Conservation (phyloP, 2,888 invertebrate genomes). For the Pseudanteris insignis region DNA sequence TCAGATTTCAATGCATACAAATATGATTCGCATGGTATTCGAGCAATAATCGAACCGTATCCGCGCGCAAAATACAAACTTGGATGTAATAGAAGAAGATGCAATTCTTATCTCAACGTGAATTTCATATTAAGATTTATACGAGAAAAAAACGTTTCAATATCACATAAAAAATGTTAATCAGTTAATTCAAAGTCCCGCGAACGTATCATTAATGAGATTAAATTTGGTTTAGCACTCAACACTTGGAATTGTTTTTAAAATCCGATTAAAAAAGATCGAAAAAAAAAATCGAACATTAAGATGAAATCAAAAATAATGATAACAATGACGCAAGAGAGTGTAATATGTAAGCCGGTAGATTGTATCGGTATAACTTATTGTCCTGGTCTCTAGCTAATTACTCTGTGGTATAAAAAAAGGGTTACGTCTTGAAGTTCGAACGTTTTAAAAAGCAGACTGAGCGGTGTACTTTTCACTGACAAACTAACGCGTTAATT, state of each 20-base stretch:
- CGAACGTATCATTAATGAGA: too few relatives aligned
- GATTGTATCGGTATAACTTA: constrained; percentile 44
- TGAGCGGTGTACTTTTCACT: too few relatives aligned
- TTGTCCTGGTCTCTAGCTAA: constrained; percentile 43
- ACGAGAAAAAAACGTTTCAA: too few relatives aligned
- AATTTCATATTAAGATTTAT: constrained; percentile 27
- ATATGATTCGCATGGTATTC: constrained; percentile 37
- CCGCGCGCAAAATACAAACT: constrained; percentile 38
- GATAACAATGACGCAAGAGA: constrained; percentile 31
- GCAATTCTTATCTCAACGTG: constrained; percentile 38
- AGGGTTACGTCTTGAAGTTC: constrained; percentile 9
- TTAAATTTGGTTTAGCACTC: too few relatives aligned
- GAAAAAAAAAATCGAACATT: too few relatives aligned
- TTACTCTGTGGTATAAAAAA: constrained; percentile 30
- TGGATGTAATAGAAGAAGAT: constrained; percentile 36
- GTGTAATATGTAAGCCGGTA: constrained; percentile 35
- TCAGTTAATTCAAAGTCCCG: too few relatives aligned
- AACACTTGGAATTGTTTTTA: too few relatives aligned
- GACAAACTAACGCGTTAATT: too few relatives aligned
- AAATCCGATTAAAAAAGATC: constrained; percentile 10
- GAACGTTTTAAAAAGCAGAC: too few relatives aligned
- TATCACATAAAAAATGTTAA: too few relatives aligned
- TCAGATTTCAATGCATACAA: constrained; percentile 43
- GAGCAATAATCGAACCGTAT: constrained; percentile 44
- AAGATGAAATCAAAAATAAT: constrained; percentile 27